Base-by-base conservation (phyloP, 2,888 invertebrate genomes). In the Aporophyla lueneburgensis region DNA sequence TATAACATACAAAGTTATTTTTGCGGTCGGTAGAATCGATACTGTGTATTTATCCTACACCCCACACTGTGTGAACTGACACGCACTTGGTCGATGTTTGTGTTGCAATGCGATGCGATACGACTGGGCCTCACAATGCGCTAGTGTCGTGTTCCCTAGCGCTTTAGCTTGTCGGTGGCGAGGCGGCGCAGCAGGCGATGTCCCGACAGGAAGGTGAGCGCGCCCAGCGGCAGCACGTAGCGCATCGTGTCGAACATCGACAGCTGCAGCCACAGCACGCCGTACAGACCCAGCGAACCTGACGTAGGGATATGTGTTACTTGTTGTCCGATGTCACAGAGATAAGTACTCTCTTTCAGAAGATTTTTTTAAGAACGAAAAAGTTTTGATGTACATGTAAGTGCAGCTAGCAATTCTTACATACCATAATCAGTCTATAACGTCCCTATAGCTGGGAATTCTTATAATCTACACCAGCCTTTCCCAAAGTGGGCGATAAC, bases 231-330 rank as follows among this genome's bases (percentile, higher is more conserved):
- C 86, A 98, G 96, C 89, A 99, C 97, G 96, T 99, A 99, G 88
- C 99, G 98, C 89, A 99, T 97, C 27, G 99, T 99, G 86, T 98
- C 98, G 97, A 99, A 99, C 99, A 99, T 99, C 92, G 99, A 98
- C 89, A 99, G 97, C 92, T 98, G 97, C 88, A 99, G 95, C 99
- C 99, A 99, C 97, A 99, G 99, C 89, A 98, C 95, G 72, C 97
- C 98, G 96, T 99, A 99, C 74, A 99, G 97, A 0, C 97, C 97
- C 91, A 99, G 98, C 76, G 99, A 99, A 49, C 97, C 98, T 98
- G 51, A 33, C 0, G 6, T 24, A 0, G 0, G 6, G 54, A n/a
- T 19, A 24, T 3, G 5, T 53, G 40, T 56, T 19, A 67, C 16
- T 51, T 65, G 27, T 49, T 51, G 27, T 21, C n/a, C 10, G 9